Conservation (phyloP, 2,113 vertebrate species). For the Plecturocebus donacophilus region DNA sequence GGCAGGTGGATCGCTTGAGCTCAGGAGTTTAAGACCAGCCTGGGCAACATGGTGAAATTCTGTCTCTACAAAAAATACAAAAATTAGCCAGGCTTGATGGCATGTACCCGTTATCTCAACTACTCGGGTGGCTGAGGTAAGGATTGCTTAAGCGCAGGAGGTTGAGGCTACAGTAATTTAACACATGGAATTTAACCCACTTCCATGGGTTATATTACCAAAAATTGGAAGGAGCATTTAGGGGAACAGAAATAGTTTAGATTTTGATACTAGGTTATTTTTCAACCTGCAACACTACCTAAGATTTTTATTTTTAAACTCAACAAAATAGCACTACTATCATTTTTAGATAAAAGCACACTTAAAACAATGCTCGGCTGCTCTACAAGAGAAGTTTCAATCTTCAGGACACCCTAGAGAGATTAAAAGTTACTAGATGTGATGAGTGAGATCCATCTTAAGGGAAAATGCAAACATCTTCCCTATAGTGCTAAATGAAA, state of each 20-base stretch:
- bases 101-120: background rate
- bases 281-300: background rate
- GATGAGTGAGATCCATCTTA: no score
- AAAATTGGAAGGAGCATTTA: background rate
- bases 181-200: background rate
- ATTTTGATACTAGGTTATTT: constrained; percentile 5
- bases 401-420: background rate
- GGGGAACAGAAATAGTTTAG: background rate
- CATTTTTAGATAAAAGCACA: background rate
- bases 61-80: background rate
- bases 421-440: background rate
- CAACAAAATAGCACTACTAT: constrained; percentile 7
- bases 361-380: background rate
- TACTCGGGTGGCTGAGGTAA: background rate
- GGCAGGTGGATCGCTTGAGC: background rate
- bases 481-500: background rate
- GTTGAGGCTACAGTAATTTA: background rate
- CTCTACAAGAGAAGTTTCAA: background rate
- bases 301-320: constrained; percentile 28
- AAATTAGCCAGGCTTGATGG: background rate
- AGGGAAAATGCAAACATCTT: background rate
- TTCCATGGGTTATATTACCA: no score
- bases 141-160: background rate
- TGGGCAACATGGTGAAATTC: background rate
- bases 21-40: background rate